These are phyloP conservation scores for Lydus trimaculatus DNA, from an alignment of 2,888 invertebrate species.

Conservation along the genomic window DNA sequence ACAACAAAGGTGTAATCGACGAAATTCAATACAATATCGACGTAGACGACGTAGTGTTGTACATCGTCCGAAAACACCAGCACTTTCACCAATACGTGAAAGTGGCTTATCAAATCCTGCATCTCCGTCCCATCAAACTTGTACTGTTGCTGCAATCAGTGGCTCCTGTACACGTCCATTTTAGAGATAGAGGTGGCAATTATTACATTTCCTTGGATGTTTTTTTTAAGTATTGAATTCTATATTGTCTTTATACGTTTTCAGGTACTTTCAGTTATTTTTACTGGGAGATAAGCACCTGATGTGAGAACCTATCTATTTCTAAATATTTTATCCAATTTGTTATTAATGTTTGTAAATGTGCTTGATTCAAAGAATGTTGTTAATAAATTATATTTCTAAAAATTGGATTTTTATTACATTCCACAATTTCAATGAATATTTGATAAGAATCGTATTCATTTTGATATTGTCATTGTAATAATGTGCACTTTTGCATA, in stretches of 20 bases:
- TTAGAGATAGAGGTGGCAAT: conserved; percentile 29
- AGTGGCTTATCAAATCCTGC: conserved; percentile 75
- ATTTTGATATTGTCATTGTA: not conserved
- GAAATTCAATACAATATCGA: conserved; percentile 39
- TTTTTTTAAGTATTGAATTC: not conserved
- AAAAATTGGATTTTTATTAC: conserved; percentile 1
- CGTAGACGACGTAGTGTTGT: conserved; percentile 52
- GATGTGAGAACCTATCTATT: conserved; percentile 21
- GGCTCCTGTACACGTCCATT: conserved; percentile 52
- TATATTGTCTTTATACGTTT: too few species aligned
- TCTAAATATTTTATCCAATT: conserved; percentile 37
- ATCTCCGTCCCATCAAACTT: conserved; percentile 64
- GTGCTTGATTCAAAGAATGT: conserved; percentile 38
- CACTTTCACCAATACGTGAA: conserved; percentile 74
- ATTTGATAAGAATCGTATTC: not conserved
- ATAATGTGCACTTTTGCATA: not conserved
- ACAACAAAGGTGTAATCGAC: conserved; percentile 33
- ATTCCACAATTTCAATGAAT: not conserved
- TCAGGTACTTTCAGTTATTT: too few species aligned
- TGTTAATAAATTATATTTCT: conserved; percentile 44
- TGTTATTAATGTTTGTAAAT: conserved; percentile 43
- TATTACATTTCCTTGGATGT: not conserved
- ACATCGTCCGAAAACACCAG: conserved; percentile 62
- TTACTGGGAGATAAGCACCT: not conserved
- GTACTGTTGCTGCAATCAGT: conserved; percentile 54